phyloP scores from a whole-genome alignment of 2,797 vertebrate species.

The Cossypha niveicapilla region DNA sequence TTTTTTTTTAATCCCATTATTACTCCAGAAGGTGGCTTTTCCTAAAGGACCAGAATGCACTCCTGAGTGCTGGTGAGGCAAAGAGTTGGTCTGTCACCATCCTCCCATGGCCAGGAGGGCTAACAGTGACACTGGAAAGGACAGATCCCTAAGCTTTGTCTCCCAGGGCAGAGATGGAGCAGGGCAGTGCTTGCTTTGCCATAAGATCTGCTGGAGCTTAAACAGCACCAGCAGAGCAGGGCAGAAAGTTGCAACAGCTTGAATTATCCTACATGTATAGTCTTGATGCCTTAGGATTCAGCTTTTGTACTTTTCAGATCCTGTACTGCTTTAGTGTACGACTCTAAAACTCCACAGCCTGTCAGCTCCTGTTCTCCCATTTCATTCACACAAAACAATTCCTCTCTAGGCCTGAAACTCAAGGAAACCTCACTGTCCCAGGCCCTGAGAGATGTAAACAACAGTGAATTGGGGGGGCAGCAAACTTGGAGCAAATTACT shows the following conservation, averaged over 20 bases:
- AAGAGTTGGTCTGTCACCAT: neutral
- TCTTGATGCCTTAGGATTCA: neutral
- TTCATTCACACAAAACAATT: neutral
- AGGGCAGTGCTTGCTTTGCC: neutral
- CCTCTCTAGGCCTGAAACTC: neutral
- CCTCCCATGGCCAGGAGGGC: neutral
- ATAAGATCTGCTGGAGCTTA: neutral
- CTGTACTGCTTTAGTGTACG: neutral
- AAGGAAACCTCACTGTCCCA: neutral
- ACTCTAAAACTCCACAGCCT: neutral
- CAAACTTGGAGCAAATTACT: neutral
- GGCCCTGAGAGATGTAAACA: neutral
- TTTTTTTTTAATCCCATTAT: neutral
- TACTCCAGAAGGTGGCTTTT: neutral
- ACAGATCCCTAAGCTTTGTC: neutral
- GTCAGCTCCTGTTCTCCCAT: neutral
- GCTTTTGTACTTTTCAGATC: neutral
- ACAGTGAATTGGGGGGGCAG: accelerated
- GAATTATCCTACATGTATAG: neutral
- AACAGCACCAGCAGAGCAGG: neutral
- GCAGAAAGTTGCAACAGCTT: neutral
- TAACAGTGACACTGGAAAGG: neutral
- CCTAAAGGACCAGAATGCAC: neutral
- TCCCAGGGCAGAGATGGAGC: neutral
- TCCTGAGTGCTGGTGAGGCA: neutral